Conservation (phyloP, 2,113 vertebrate genomes). For the Macrotis lagotis region DNA sequence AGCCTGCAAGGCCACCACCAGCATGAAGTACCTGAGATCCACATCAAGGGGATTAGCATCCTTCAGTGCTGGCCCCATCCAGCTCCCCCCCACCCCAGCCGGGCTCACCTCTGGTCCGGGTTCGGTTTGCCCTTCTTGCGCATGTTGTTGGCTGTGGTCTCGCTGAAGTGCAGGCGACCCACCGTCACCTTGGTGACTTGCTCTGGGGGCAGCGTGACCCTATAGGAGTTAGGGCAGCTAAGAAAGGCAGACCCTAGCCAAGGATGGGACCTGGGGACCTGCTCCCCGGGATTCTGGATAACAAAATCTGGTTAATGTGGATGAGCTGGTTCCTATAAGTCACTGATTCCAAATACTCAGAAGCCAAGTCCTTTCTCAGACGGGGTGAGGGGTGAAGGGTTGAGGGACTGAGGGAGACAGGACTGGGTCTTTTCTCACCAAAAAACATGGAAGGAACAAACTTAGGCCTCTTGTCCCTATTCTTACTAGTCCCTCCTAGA, state of each 20-base stretch:
- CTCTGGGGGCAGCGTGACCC: conserved; percentile 94
- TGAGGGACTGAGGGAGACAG: too few relatives aligned
- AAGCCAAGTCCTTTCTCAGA: background rate
- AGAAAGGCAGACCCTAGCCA: background rate
- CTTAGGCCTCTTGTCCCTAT: background rate
- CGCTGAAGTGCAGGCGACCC: conserved; percentile 96
- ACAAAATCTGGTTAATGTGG: background rate
- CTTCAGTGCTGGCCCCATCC: background rate
- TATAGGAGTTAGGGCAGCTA: conserved; percentile 66
- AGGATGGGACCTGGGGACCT: background rate
- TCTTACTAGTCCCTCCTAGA: too few relatives aligned
- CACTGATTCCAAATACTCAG: background rate
- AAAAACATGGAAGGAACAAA: background rate
- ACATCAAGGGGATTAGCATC: conserved; percentile 27
- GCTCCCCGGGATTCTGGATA: background rate
- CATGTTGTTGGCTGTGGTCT: conserved; percentile 99
- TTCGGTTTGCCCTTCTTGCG: conserved; percentile 99
- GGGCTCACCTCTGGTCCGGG: conserved; percentile 94
- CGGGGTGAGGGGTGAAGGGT: too few relatives aligned
- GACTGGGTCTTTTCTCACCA: too few relatives aligned
- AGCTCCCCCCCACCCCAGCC: rapidly evolving
- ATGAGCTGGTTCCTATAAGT: background rate
- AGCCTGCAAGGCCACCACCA: conserved; percentile 96
- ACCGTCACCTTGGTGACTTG: conserved; percentile 99
- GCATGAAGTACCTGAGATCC: conserved; percentile 95